Base-by-base conservation (phyloP, 2,888 invertebrate species). In the Macrosiphum euphorbiae region DNA sequence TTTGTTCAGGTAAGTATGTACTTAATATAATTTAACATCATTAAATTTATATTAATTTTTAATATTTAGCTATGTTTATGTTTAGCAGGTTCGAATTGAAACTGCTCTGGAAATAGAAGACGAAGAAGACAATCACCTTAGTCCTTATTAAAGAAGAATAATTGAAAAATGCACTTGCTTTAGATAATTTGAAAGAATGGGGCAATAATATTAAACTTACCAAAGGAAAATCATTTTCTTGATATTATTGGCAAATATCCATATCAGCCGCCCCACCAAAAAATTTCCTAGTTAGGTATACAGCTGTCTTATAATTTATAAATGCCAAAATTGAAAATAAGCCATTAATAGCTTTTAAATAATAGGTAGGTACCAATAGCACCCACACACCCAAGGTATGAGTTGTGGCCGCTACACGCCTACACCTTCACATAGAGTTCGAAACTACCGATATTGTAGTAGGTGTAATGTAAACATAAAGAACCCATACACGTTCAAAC, bases 191-290 rank as follows among this genome's bases (percentile, higher is more conserved):
- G 55, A 98, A 98, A 95, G 97, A 97, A 91, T 95, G 98, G 90
- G 97, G 97, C 24, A 98, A 98, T 16, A 97, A 97, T 20, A 94
- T 94, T 67, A 94, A 94, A 87, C 90, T 94, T 35, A 90, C 88
- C 91, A 98, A 98, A 28, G 98, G 99, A 3, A 99, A 99, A 1
- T 98, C 99, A 1, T 99, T 99, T 96, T 99, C 98, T 55, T 44
- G 44, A 7, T 44, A 44, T 44, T 44, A 44, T 44, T 44, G 44
- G 7, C 44, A 44, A 44, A 44, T 44, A 44, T 44, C 44, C 44
- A 44, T 44, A 7, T 44, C 44, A 44, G 44, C 7, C 7, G 7
- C 44, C 44, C 7, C 7, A 44, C 13, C 16, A 16, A 52, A 52
- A 52, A 52, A 52, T 16, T 13, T 52, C 52, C 16, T 52, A 3